Base-by-base conservation (phyloP, 2,888 invertebrate species). In the Eupeodes luniger region DNA sequence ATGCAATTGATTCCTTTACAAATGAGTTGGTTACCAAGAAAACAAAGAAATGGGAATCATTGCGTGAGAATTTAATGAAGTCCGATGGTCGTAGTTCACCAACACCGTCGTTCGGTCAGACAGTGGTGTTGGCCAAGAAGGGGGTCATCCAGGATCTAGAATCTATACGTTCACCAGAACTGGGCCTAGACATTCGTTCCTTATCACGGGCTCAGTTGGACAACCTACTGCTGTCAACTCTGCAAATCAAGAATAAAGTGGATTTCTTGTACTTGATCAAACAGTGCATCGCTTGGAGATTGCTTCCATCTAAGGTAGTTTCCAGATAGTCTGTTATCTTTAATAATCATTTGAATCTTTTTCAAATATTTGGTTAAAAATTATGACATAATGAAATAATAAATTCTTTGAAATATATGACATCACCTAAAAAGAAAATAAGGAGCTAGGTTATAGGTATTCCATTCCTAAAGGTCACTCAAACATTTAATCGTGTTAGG, bases 1-100 rank as follows among this genome's bases (percentile, higher is more conserved):
- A 95, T 91, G 92, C 93, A 6, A 91, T 95, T 44, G 96, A 96
- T 90, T 92, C 93, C 27, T 95, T 95, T 90, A 94, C 95, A 4
- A 94, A 94, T 66, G 94, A 95, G 75, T 91, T 95, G 44, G 91
- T 95, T 34, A 94, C 94, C 76, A 93, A 93, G 16, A 94, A 94
- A 90, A 91, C 92, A 0, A 91, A 93, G 75, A 94, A 94, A 91
- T 95, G 94, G 95, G 93, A 93, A 81, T 91, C 92, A 9, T 66
- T 93, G 76, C 91, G 91, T 9, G 92, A 91, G 66, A 91, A 90
- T 78, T 77, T 92, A 4, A 90, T 91, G 66, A 91, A 90, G 14
- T 75, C 79, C 1, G 70, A 76, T 61, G 64, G 69, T 34, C 61
- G 82, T 11, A 64, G 74, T 59, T 80, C 79, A 47, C 89, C 44